Conservation (phyloP, 2,888 invertebrate genomes). For the Plemyria rubiginata region DNA sequence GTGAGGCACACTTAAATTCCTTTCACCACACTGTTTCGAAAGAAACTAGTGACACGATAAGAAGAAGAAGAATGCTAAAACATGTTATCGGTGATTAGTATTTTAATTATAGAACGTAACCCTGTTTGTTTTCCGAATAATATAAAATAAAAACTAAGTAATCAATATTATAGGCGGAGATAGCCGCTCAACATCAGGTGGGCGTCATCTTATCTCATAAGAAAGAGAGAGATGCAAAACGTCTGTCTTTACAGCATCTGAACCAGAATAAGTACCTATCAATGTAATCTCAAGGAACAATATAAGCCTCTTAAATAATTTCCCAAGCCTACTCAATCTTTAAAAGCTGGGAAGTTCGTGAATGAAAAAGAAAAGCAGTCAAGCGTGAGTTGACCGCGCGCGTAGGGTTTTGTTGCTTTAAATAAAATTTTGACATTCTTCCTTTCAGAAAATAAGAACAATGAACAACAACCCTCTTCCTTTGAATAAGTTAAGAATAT, state of each 20-base stretch:
- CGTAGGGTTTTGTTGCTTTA: conserved; percentile 1
- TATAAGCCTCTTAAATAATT: conserved; percentile 41
- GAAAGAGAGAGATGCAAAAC: neutral
- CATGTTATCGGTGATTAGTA: too few species aligned
- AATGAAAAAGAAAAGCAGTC: conserved; percentile 34
- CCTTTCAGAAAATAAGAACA: neutral
- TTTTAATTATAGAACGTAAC: too few species aligned
- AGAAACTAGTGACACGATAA: too few species aligned
- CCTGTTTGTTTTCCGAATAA: too few species aligned
- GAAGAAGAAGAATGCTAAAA: too few species aligned
- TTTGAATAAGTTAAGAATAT: neutral
- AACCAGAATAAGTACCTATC: conserved; percentile 37
- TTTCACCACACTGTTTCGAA: too few species aligned
- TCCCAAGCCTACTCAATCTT: conserved; percentile 37
- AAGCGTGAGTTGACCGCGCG: neutral
- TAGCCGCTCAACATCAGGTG: too few species aligned
- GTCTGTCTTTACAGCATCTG: conserved; percentile 10
- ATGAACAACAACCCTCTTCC: too few species aligned
- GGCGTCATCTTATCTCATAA: too few species aligned
- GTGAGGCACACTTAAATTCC: too few species aligned
- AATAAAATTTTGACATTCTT: neutral
- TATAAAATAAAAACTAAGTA: too few species aligned
- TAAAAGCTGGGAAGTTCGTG: conserved; percentile 35
- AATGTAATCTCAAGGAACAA: conserved; percentile 40
- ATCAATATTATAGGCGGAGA: too few species aligned